Evolutionary conservation across 2,888 invertebrate species (phyloP).

Genomic region (Erannis defoliaria): DNA sequence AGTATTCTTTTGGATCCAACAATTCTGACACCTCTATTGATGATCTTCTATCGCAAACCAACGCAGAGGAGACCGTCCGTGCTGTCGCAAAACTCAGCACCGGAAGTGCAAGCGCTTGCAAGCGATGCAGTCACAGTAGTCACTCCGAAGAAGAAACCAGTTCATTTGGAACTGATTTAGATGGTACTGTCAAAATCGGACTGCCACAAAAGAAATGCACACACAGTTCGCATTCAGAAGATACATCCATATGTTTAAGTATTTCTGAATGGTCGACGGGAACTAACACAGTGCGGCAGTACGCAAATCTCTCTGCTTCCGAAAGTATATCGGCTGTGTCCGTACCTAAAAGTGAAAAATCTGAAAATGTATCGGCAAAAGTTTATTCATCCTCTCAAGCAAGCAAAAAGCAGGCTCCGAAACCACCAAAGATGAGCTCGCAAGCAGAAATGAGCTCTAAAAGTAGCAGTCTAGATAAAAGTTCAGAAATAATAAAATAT

Average conservation of each 20-base stretch:
- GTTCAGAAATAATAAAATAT: slow-evolving; percentile 84
- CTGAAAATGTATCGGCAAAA: slow-evolving; percentile 83
- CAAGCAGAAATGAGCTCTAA: slow-evolving; percentile 85
- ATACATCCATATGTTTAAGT: slow-evolving; percentile 94
- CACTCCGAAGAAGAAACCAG: slow-evolving; percentile 92
- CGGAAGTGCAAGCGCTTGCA: slow-evolving; percentile 83
- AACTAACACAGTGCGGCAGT: slow-evolving; percentile 93
- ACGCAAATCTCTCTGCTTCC: slow-evolving; percentile 91
- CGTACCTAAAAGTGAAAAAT: slow-evolving; percentile 88
- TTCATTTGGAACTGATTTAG: slow-evolving; percentile 92
- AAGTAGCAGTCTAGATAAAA: slow-evolving; percentile 87
- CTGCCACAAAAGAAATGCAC: slow-evolving; percentile 93
- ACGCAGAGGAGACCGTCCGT: slow-evolving; percentile 86
- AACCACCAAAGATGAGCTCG: slow-evolving; percentile 70
- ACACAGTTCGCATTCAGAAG: slow-evolving; percentile 94
- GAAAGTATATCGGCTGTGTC: slow-evolving; percentile 88
- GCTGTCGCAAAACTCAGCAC: slow-evolving; percentile 81
- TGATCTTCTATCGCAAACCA: slow-evolving; percentile 87
- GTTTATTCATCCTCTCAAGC: slow-evolving; percentile 87
- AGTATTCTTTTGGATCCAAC: slow-evolving; percentile 86
- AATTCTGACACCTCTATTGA: slow-evolving; percentile 89
- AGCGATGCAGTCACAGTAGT: slow-evolving; percentile 89
- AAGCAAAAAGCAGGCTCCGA: slow-evolving; percentile 84
- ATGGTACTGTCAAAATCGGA: slow-evolving; percentile 93
- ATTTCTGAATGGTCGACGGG: slow-evolving; percentile 96